Evolutionary conservation across 1,140 invertebrate species (phyloP), one percentile per base, ranked within the genome.

Genomic region (Cherax quadricarinatus): DNA sequence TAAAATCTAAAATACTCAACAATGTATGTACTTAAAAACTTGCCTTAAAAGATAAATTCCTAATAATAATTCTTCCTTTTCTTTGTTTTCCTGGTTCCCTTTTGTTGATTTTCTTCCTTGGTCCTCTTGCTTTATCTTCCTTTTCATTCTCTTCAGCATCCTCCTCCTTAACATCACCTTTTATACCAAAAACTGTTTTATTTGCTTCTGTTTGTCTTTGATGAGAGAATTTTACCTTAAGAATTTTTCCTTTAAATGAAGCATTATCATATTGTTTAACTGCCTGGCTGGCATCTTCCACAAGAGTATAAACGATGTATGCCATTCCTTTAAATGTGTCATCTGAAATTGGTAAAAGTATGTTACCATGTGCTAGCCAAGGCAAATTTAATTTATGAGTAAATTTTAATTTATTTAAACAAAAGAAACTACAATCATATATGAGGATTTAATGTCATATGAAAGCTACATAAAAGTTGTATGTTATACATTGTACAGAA

Each of bases 31-130:
- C 18, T 4, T 21, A 12, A n/a, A 62, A 62, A 84, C 60, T 21
- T 89, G 70, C 88, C 88, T 89, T 82, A 24, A 89, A 89, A 48
- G 88, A 89, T 24, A 89, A 70, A 70, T 86, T 86, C 57, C 89
- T 85, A 10, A 89, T 83, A 60, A 89, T 89, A 83, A 89, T 75
- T 89, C 88, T 89, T 30, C 88, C 88, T 30, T 89, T 73, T 21
- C 81, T 89, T 21, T 83, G 48, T 83, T n/a, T 62, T 62, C 60
- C 7, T 57, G 41, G 21, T 16, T 62, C 24, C 24, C 30, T 66
- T 12, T 62, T 85, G 4, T 12, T 51, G 9, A 18, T 12, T 24
- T 60, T 14, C 10, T 60, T 66, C 41, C 83, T 89, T 83, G 80
- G 14, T 73, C 51, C 53, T 83, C 73, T 18, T 53, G n/a, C 73